These are phyloP conservation scores for Gobiocypris rarus DNA, from an alignment of 2,113 vertebrate species.

Conservation along the genomic window DNA sequence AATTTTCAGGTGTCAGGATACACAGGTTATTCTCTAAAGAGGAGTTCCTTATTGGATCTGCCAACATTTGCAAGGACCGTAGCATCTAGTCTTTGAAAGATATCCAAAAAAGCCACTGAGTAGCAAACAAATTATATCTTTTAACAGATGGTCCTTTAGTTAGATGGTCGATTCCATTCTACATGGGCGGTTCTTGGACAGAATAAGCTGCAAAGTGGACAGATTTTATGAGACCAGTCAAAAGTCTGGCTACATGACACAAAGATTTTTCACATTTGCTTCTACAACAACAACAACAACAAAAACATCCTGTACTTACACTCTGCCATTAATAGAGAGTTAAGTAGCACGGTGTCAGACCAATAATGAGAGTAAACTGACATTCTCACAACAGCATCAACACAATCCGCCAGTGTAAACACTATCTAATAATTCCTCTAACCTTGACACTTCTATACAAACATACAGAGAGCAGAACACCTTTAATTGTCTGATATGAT, in stretches of 20 bases:
- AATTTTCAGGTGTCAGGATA: slow-evolving; percentile 5
- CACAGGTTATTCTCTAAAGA: background rate
- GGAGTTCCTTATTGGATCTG: background rate
- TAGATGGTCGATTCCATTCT: background rate
- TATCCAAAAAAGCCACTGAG: slow-evolving; percentile 1
- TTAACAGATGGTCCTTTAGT: slow-evolving; percentile 15
- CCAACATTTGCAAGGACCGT: background rate
- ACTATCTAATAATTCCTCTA: slow-evolving; percentile 60
- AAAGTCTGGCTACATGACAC: background rate
- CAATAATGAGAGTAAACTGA: slow-evolving; percentile 68
- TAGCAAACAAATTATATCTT: background rate
- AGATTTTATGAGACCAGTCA: background rate
- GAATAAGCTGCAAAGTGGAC: background rate
- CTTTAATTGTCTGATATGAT: slow-evolving; percentile 12
- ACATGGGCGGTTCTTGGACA: background rate
- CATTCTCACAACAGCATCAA: slow-evolving; percentile 65
- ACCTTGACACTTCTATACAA: slow-evolving; percentile 11
- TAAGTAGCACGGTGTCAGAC: slow-evolving; percentile 66
- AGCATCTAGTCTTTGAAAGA: background rate
- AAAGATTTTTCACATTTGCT: background rate
- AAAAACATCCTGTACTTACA: slow-evolving; percentile 21
- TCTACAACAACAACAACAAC: background rate
- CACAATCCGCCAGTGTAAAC: slow-evolving; percentile 70
- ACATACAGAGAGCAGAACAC: slow-evolving; percentile 15
- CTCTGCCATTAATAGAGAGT: slow-evolving; percentile 60